Base-by-base conservation (phyloP, 92 coral and sea anemone species). In the Scolanthus callimorphus region DNA sequence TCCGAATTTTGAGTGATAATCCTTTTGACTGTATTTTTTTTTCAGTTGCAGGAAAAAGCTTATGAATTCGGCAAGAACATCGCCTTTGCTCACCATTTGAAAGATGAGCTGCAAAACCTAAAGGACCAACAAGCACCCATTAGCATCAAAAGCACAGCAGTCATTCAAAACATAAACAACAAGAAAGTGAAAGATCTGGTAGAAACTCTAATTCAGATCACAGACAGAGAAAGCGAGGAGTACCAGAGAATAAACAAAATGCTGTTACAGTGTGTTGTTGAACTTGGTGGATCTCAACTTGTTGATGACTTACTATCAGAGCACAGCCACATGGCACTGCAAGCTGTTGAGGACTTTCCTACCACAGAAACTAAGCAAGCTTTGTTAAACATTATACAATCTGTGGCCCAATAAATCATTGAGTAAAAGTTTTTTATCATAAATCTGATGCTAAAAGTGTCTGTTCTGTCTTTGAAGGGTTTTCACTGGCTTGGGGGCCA, bases 61-160 rank as follows among this genome's bases (percentile, higher is more conserved):
- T 94, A 71, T 72, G 47, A 77, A 44, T 94, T 89, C 81, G 99
- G 99, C n/a, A 73, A 69, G 60, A 83, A 89, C 72, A 71, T 94
- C 34, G 91, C 90, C 0, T 81, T 48, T 49, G 94, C 96, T 17
- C 99, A 89, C 46, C 96, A 94, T 39, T 66, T 94, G 8, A 82
- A 75, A 22, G 85, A 89, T 31, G 99, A 94, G 48, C 59, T 77
- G 11, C 84, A 84, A 49, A 69, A 62, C 25, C 68, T 89, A 19
- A 63, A 49, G 29, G 82, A 78, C 60, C 65, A 31, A 9, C 78
- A 81, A 27, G 20, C 70, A 0, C 56, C 74, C 31, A 1, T 63
- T 11, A 77, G 47, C 41, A 46, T 77, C 11, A 59, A 60, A 31
- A 88, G 83, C 56, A 77, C 76, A 1, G 73, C 94, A 12, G 75